Conservation (phyloP, 2,888 invertebrate genomes). For the Sesia bembeciformis region DNA sequence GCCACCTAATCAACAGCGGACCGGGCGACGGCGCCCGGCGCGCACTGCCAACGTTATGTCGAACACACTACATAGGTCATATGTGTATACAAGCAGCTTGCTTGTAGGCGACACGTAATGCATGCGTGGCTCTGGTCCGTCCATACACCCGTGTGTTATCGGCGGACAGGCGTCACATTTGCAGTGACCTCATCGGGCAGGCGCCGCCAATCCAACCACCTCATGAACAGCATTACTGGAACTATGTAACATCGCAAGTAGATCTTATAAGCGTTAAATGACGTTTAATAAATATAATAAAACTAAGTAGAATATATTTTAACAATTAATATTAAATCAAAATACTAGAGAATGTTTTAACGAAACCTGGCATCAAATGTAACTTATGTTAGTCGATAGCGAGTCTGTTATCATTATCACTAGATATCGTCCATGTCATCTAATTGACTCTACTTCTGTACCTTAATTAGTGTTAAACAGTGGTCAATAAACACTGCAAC, state of each 20-base stretch:
- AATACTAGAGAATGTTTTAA: no score
- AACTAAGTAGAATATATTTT: no score
- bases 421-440: slow-evolving; percentile 30
- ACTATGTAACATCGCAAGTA: no score
- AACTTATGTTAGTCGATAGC: not conserved
- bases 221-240: slow-evolving; percentile 3
- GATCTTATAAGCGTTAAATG: no score
- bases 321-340: no score
- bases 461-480: slow-evolving; percentile 32
- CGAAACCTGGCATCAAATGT: not conserved
- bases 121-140: slow-evolving; percentile 48
- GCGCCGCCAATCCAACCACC: slow-evolving; percentile 28
- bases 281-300: no score
- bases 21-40: slow-evolving; percentile 41
- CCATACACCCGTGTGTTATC: slow-evolving; percentile 45
- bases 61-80: slow-evolving; percentile 29
- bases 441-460: slow-evolving; percentile 36
- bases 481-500: not conserved
- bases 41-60: slow-evolving; percentile 45
- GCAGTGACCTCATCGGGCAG: slow-evolving; percentile 52
- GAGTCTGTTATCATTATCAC: slow-evolving; percentile 15
- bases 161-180: slow-evolving; percentile 40
- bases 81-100: slow-evolving; percentile 41
- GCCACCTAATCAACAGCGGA: slow-evolving; percentile 26
- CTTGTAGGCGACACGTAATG: slow-evolving; percentile 59